Conservation (phyloP, 2,797 vertebrate genomes). For the Melanotaenia parkinsoni region DNA sequence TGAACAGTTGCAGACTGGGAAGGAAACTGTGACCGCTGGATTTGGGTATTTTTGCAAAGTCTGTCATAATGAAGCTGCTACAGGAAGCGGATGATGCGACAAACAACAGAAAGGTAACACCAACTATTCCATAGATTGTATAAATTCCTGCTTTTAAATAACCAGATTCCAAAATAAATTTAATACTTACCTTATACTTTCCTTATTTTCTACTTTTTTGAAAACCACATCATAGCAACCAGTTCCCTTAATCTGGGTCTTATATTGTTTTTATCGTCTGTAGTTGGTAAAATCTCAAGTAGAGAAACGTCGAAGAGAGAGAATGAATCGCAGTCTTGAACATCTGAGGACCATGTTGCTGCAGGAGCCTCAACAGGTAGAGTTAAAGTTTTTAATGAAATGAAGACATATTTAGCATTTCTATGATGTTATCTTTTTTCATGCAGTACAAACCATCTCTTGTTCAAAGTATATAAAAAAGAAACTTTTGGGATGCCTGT, state of each 20-base stretch:
- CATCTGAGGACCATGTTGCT: constrained; percentile 83
- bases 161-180: no score
- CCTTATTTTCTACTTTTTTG: no score
- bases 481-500: background rate
- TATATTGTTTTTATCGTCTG: background rate
- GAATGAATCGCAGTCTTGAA: constrained; percentile 89
- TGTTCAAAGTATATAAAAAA: background rate
- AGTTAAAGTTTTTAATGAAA: constrained; percentile 11
- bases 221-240: no score
- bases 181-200: no score
- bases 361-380: constrained; percentile 83
- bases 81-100: constrained; percentile 44
- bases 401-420: background rate
- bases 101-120: constrained; percentile 75
- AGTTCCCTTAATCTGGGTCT: background rate
- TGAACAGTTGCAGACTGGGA: constrained; percentile 21
- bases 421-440: background rate
- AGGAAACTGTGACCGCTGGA: background rate
- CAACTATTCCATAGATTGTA: background rate
- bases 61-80: constrained; percentile 56
- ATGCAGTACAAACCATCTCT: background rate
- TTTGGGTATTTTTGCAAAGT: background rate
- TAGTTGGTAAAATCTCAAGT: constrained; percentile 88
- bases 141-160: no score
- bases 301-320: constrained; percentile 87